phyloP scores from a whole-genome alignment of 2,888 invertebrate genomes.

The Drosophila nigricruria region DNA sequence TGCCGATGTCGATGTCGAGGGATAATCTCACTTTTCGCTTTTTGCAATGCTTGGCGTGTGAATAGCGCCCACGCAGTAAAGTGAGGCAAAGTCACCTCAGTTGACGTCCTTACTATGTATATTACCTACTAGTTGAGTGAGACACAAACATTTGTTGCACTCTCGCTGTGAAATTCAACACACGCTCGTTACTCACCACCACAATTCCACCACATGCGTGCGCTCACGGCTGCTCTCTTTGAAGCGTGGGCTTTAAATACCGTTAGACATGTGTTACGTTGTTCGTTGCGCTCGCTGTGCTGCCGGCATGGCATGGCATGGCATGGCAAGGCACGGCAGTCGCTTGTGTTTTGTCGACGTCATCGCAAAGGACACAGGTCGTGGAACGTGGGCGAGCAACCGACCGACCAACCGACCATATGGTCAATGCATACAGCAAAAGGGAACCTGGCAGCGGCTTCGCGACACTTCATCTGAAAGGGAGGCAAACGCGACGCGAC shows the following conservation, averaged over 20 bases:
- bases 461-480: slow-evolving; percentile 17
- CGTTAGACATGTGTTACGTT: slow-evolving; percentile 63
- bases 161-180: slow-evolving; percentile 48
- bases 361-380: slow-evolving; percentile 67
- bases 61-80: slow-evolving; percentile 51
- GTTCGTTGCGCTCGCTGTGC: neutral
- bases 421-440: slow-evolving; percentile 72
- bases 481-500: slow-evolving; percentile 47
- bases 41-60: slow-evolving; percentile 35
- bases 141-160: slow-evolving; percentile 71
- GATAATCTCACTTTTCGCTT: slow-evolving; percentile 61
- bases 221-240: slow-evolving; percentile 28
- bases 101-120: slow-evolving; percentile 24
- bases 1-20: slow-evolving; percentile 60
- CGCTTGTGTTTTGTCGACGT: slow-evolving; percentile 47
- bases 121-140: slow-evolving; percentile 45
- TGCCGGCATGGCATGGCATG: slow-evolving; percentile 12
- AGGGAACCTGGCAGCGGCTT: slow-evolving; percentile 54
- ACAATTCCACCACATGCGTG: slow-evolving; percentile 10
- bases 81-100: slow-evolving; percentile 28
- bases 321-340: slow-evolving; percentile 6
- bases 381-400: slow-evolving; percentile 37
- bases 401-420: slow-evolving; percentile 56
- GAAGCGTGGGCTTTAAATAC: slow-evolving; percentile 20
- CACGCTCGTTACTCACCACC: slow-evolving; percentile 51